Conservation (phyloP, 2,888 invertebrate species). For the Ennomos quercinarius region DNA sequence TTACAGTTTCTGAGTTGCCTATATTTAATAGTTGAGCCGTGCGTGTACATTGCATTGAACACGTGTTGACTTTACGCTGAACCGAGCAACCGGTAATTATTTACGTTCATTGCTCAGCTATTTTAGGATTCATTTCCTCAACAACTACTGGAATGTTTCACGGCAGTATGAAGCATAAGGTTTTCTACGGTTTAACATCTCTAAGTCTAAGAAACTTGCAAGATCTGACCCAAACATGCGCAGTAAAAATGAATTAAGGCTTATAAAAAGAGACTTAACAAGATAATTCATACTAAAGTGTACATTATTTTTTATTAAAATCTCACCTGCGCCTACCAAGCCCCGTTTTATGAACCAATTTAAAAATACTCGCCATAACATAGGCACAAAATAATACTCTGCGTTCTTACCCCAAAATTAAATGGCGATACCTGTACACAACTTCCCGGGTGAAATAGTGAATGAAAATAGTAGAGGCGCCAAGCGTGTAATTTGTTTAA, state of each 20-base stretch:
- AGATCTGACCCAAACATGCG: constrained; percentile 46
- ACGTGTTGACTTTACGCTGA: constrained; percentile 59
- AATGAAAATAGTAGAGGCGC: constrained; percentile 13
- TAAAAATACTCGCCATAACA: constrained; percentile 76
- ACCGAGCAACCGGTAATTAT: constrained; percentile 58
- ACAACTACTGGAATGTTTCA: constrained; percentile 31
- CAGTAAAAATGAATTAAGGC: constrained; percentile 25
- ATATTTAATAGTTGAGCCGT: constrained; percentile 41
- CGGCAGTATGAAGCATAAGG: constrained; percentile 48
- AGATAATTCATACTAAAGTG: constrained; percentile 73
- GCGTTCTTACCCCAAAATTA: constrained; percentile 32
- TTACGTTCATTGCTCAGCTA: constrained; percentile 63
- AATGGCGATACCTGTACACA: constrained; percentile 17
- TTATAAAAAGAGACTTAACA: constrained; percentile 48
- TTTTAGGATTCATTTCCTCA: constrained; percentile 61
- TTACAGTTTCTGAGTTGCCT: constrained; percentile 22
- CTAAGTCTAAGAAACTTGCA: background rate
- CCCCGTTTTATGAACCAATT: constrained; percentile 76
- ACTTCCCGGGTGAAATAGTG: constrained; percentile 17
- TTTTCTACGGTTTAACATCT: constrained; percentile 33
- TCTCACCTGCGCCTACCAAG: constrained; percentile 64
- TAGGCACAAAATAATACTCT: constrained; percentile 68
- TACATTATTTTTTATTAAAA: constrained; percentile 77
- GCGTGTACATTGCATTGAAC: constrained; percentile 49
- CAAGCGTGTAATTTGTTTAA: constrained; percentile 51